Evolutionary conservation across 2,113 vertebrate species (phyloP).

Genomic region (Redunca redunca): DNA sequence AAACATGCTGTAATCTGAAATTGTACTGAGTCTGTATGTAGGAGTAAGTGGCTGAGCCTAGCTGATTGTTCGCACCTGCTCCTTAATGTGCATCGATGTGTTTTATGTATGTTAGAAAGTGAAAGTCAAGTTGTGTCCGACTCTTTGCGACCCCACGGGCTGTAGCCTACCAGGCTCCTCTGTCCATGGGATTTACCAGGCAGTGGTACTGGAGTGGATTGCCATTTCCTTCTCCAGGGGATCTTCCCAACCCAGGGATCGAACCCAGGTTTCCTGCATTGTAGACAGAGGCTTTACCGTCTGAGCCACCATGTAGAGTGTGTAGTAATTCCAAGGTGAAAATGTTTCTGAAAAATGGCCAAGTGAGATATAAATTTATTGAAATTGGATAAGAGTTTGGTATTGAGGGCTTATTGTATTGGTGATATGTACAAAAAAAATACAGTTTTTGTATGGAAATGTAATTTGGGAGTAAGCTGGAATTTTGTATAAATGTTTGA

Average conservation of each 20-base stretch:
- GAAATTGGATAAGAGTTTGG: background rate
- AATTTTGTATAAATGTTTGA: background rate
- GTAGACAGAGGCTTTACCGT: too few relatives aligned
- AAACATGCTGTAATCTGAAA: background rate
- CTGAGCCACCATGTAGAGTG: too few relatives aligned
- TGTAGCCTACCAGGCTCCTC: too few relatives aligned
- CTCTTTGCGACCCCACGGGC: too few relatives aligned
- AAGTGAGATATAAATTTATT: background rate
- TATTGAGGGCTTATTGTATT: background rate
- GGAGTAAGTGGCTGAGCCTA: background rate
- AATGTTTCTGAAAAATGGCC: background rate
- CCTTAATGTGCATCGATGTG: background rate
- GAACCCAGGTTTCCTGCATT: fast-evolving
- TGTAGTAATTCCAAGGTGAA: background rate
- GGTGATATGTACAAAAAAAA: background rate
- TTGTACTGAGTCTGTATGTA: background rate
- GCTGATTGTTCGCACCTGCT: background rate
- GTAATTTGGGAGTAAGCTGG: background rate
- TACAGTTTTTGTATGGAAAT: background rate
- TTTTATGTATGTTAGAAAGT: background rate
- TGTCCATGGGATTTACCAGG: too few relatives aligned
- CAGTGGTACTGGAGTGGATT: too few relatives aligned
- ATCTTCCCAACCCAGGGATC: too few relatives aligned
- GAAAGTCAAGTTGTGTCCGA: too few relatives aligned
- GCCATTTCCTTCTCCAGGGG: too few relatives aligned